A percentile compares a stretch with the other conserved stretches of the same genome.
Evolutionary conservation across 1,140 invertebrate genomes (phyloP).

Genomic region (Lycorma delicatula): DNA sequence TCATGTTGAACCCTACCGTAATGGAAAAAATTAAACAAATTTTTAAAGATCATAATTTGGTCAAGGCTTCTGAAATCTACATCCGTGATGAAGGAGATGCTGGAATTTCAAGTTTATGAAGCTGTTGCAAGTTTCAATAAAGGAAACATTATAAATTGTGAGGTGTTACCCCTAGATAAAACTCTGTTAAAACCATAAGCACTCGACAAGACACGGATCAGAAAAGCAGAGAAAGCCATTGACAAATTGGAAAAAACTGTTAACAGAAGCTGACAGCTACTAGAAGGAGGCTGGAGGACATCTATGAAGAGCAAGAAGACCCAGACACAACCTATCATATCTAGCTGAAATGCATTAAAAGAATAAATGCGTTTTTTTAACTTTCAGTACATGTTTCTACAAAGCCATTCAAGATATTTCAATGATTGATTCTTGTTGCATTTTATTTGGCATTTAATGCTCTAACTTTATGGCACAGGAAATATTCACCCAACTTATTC

Average conservation of each 20-base stretch:
- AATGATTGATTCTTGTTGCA: too few species aligned
- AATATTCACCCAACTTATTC: too few species aligned
- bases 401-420: too few species aligned
- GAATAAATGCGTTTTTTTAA: too few species aligned
- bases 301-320: not conserved
- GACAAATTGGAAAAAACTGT: not conserved
- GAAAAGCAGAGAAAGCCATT: not conserved
- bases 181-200: not conserved
- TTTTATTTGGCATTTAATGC: too few species aligned
- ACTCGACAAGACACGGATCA: not conserved
- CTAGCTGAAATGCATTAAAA: not conserved
- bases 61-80: constrained; percentile 21
- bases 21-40: constrained; percentile 3
- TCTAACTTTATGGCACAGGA: too few species aligned
- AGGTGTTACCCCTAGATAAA: not conserved
- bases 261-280: not conserved
- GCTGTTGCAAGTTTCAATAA: constrained; percentile 15
- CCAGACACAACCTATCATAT: not conserved
- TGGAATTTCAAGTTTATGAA: too few species aligned
- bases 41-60: constrained; percentile 22
- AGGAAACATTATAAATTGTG: not conserved
- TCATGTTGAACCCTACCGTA: constrained; percentile 9
- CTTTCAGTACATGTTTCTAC: too few species aligned
- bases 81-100: constrained; percentile 23
- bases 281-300: not conserved